Base-by-base conservation (phyloP, 2,113 vertebrate genomes). In the Channa maculata region DNA sequence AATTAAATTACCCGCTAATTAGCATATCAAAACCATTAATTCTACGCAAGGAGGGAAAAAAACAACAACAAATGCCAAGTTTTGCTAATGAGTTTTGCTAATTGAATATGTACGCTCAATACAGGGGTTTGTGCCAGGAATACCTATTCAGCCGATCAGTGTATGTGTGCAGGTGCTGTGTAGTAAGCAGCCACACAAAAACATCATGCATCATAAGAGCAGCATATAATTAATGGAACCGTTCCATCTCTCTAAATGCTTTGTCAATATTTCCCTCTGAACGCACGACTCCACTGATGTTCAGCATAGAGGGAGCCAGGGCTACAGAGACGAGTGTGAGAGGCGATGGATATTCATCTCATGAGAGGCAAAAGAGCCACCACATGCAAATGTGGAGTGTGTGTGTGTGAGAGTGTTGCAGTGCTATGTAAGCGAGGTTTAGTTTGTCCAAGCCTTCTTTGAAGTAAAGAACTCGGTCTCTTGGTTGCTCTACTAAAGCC, bases 11-110 rank as follows among this genome's bases (percentile, higher is more conserved):
- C 97, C 96, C 95, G 91, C 96, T 98, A 98, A 99, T 99, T 99
- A 99, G 97, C 98, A 99, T 99, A 98, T 99, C 97, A 99, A 99
- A 99, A 98, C 97, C 96, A 98, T 98, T 98, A 96, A 98, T 98
- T 98, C 95, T 81, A 92, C 95, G 96, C 95, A 95, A 95, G 95
- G 83, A 92, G 94, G 68, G 58, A 85, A 77, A 93, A 96, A 94
- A 95, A 96, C 96, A 96, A 95, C 94, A 94, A 98, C 94, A 94
- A 97, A 97, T 95, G 96, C 96, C 97, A 98, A 98, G 96, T 99
- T 98, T 98, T 95, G 94, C 95, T 98, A 97, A 98, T 97, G 96
- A 97, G 97, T 97, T 96, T 95, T 82, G 88, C 95, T 98, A 98
- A 99, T 99, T 98, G 98, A 99, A 98, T 97, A 96, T 96, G 95